Base-by-base conservation (phyloP, 2,113 vertebrate genomes). In the Ciconia boyciana region DNA sequence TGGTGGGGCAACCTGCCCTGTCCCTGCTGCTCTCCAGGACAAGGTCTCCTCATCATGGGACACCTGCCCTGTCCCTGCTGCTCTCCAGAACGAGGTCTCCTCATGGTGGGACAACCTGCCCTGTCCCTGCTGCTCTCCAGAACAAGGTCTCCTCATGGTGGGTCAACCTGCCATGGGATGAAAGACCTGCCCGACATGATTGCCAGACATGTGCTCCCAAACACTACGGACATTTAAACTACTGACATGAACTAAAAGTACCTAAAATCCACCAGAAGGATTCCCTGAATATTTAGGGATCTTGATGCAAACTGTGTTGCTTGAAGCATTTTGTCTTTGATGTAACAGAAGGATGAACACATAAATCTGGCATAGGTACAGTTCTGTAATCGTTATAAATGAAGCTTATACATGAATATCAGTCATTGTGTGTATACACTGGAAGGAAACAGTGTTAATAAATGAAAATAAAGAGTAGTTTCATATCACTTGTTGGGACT, bases 271-370 rank as follows among this genome's bases (percentile, higher is more conserved):
- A 26, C 6, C 34, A 16, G n/a, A 22, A 14, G 17, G 16, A 28
- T 70, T 70, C 61, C 39, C 28, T 11, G 41, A 39, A 43, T 39
- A 46, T 74, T 83, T 60, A 4, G 18, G 57, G 10, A 39, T 52
- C 49, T 72, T 0, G 0, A 43, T n/a, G 32, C 36, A 78, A 77
- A 70, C 4, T 8, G 1, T 36, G 22, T 2, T 69, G 31, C 64
- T 61, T 22, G 70, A 60, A 79, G 60, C 19, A 29, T 83, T 92
- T 93, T 84, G 54, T 41, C 46, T 93, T 83, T 61, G 55, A 10
- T 29, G 44, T 70, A 72, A 55, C 29, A 79, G 51, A 55, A 31
- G 66, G 90, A 71, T 66, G 83, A 83, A 19, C 52, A 13, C 7
- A 2, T 16, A 79, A 46, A 62, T 57, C 34, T 90, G 62, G 69